phyloP scores from a whole-genome alignment of 2,888 invertebrate genomes.

The Conus canariensis region DNA sequence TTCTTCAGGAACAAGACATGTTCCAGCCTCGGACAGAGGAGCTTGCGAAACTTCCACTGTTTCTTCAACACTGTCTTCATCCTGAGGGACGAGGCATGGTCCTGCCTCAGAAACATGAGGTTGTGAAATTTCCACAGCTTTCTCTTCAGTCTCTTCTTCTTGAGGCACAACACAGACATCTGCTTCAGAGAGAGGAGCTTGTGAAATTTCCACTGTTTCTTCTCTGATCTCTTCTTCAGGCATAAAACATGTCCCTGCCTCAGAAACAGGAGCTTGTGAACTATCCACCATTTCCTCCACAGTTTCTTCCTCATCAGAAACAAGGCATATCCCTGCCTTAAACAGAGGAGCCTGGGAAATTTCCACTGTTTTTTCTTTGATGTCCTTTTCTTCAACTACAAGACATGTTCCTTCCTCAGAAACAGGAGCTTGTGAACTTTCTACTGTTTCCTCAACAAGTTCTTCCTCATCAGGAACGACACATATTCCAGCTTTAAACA shows the following conservation, averaged over 20 bases:
- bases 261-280: background rate
- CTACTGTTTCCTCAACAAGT: conserved; percentile 15
- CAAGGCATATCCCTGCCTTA: background rate
- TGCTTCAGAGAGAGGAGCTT: background rate
- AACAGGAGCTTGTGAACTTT: background rate
- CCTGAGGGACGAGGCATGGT: conserved; percentile 3
- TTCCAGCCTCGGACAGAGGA: background rate
- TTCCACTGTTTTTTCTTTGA: conserved; percentile 22
- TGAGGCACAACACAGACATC: background rate
- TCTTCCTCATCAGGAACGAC: conserved; percentile 31
- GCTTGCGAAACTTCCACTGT: conserved; percentile 1
- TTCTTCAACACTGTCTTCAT: conserved; percentile 31
- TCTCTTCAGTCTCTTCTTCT: conserved; percentile 23
- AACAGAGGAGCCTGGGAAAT: background rate
- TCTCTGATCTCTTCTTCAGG: conserved; percentile 13
- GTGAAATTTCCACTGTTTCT: background rate
- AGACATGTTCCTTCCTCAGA: background rate
- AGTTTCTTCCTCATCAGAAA: conserved; percentile 2
- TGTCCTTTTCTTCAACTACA: conserved; percentile 19
- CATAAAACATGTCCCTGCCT: background rate
- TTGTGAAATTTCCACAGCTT: conserved; percentile 25
- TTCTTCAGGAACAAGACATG: conserved; percentile 18
- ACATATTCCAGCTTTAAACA: background rate
- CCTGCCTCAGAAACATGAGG: conserved; percentile 25
- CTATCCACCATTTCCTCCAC: conserved; percentile 9